Conservation (phyloP, 2,797 vertebrate species). For the Lagodon rhomboides region DNA sequence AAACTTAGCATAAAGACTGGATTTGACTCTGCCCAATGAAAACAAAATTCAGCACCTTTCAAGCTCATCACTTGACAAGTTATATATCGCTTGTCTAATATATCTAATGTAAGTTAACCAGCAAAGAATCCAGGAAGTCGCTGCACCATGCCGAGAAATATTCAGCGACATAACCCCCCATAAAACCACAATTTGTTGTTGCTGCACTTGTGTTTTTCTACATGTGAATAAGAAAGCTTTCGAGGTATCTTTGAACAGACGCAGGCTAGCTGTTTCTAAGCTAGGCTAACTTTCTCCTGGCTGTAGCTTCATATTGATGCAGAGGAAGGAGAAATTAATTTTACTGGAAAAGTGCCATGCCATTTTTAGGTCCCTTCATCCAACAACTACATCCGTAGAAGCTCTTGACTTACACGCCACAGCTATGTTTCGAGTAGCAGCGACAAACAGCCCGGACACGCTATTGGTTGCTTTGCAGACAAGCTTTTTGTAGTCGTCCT, state of each 20-base stretch:
- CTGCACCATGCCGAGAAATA: neutral
- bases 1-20: neutral
- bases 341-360: neutral
- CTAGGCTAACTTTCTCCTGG: neutral
- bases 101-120: neutral
- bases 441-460: slow-evolving; percentile 55
- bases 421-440: slow-evolving; percentile 7
- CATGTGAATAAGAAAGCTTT: neutral
- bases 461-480: slow-evolving; percentile 67
- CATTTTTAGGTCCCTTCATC: neutral
- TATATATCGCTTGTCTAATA: neutral
- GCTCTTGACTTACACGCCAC: slow-evolving; percentile 51
- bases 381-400: neutral
- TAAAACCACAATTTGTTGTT: neutral
- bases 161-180: neutral
- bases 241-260: neutral
- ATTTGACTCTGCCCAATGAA: neutral
- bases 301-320: neutral
- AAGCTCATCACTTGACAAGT: too few relatives aligned
- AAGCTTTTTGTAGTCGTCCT: slow-evolving; percentile 21
- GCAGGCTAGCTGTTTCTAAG: neutral
- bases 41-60: neutral
- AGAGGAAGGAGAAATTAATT: neutral
- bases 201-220: neutral
- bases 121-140: neutral